These are phyloP conservation scores for Dolichomitus sp. DNA, from an alignment of 2,888 invertebrate genomes.

Conservation along the genomic window DNA sequence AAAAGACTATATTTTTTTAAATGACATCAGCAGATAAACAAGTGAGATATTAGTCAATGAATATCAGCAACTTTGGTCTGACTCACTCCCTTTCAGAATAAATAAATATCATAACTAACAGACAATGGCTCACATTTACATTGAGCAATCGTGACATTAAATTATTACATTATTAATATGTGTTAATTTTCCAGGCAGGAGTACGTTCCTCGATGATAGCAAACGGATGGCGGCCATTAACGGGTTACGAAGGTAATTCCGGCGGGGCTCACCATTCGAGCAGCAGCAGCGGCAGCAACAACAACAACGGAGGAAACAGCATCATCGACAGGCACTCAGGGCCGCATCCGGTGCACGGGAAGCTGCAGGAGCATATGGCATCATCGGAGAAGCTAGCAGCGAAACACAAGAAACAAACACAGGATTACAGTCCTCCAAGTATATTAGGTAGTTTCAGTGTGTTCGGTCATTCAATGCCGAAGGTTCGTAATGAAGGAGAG, in stretches of 20 bases:
- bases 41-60: too few species aligned
- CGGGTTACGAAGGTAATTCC: conserved; percentile 80
- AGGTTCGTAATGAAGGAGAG: conserved; percentile 87
- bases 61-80: too few species aligned
- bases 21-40: too few species aligned
- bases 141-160: neutral
- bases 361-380: conserved; percentile 82
- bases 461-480: conserved; percentile 88
- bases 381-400: conserved; percentile 77
- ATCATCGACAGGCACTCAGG: conserved; percentile 65
- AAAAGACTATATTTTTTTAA: too few species aligned
- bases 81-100: too few species aligned
- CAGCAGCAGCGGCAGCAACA: conserved; percentile 60
- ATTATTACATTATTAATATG: neutral
- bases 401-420: conserved; percentile 73
- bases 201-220: conserved; percentile 81
- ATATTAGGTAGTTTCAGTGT: conserved; percentile 88
- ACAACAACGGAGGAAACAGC: conserved; percentile 23
- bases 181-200: conserved; percentile 69
- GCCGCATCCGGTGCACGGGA: conserved; percentile 79
- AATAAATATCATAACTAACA: too few species aligned
- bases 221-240: conserved; percentile 83
- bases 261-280: conserved; percentile 77
- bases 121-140: neutral
- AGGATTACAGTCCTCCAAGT: conserved; percentile 74